These are phyloP conservation scores for Odontamblyopus lacepedii DNA, from an alignment of 2,797 vertebrate genomes.

Conservation along the genomic window DNA sequence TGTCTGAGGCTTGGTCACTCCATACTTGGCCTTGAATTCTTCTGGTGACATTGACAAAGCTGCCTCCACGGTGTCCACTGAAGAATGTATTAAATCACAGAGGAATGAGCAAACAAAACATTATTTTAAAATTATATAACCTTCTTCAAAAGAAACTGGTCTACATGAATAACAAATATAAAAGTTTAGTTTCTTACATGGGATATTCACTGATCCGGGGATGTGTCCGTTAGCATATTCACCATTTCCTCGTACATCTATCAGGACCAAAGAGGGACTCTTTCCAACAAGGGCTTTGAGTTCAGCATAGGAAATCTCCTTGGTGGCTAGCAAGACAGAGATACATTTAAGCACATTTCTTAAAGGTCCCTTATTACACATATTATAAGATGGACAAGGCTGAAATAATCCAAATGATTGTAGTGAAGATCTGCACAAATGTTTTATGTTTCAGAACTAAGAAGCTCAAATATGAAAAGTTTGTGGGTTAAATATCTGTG, in stretches of 20 bases:
- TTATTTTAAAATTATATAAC: not conserved
- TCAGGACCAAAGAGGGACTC: slow-evolving; percentile 63
- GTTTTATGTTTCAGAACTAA: no score
- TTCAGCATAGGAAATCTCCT: slow-evolving; percentile 70
- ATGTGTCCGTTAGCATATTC: slow-evolving; percentile 80
- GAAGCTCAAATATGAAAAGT: no score
- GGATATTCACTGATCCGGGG: slow-evolving; percentile 79
- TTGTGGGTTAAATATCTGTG: no score
- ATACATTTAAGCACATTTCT: not conserved
- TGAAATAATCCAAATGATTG: no score
- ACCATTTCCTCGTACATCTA: slow-evolving; percentile 80
- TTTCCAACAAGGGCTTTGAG: slow-evolving; percentile 69
- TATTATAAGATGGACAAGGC: no score
- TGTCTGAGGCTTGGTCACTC: slow-evolving; percentile 69
- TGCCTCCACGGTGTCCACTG: slow-evolving; percentile 76
- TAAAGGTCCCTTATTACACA: not conserved
- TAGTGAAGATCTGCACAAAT: no score
- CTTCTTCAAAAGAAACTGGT: not conserved
- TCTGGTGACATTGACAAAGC: slow-evolving; percentile 75
- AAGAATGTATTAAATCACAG: slow-evolving; percentile 1
- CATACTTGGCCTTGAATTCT: slow-evolving; percentile 75
- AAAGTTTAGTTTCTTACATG: slow-evolving; percentile 54
- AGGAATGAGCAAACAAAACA: not conserved
- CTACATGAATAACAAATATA: not conserved
- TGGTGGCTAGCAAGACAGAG: slow-evolving; percentile 31